These are phyloP conservation scores for Chionomys nivalis DNA, from an alignment of 2,113 vertebrate species.

Conservation along the genomic window DNA sequence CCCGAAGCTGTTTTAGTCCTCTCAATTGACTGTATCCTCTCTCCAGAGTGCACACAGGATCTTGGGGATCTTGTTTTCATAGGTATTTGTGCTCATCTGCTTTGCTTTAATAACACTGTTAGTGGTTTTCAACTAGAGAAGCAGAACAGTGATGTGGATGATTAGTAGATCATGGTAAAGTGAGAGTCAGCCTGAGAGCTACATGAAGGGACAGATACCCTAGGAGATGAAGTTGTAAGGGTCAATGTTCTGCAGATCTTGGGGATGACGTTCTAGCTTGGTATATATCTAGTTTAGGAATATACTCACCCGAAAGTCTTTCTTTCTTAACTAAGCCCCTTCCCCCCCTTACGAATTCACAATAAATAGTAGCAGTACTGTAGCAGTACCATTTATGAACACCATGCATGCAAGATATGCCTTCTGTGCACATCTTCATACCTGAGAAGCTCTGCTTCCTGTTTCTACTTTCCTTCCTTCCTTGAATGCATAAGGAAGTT, in stretches of 20 bases:
- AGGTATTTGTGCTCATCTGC: neutral
- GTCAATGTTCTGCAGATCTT: neutral
- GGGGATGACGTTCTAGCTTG: fast-evolving
- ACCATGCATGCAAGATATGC: neutral
- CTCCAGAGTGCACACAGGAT: neutral
- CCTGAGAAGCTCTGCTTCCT: neutral
- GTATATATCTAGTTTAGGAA: too few relatives aligned
- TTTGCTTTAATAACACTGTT: neutral
- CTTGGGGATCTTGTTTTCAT: neutral
- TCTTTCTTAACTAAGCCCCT: neutral
- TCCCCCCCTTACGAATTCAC: too few relatives aligned
- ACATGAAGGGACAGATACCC: neutral
- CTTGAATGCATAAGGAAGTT: neutral
- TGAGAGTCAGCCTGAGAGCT: neutral
- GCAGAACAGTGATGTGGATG: fast-evolving
- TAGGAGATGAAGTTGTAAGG: neutral
- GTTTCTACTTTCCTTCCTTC: neutral
- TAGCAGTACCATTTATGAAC: neutral
- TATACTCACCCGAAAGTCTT: too few relatives aligned
- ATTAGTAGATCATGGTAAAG: neutral
- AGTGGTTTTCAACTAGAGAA: neutral
- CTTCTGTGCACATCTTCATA: neutral
- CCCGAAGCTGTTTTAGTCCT: neutral
- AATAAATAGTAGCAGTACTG: neutral
- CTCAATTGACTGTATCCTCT: neutral